Evolutionary conservation across 2,888 invertebrate species (phyloP).

Genomic region (Phlogophora meticulosa): DNA sequence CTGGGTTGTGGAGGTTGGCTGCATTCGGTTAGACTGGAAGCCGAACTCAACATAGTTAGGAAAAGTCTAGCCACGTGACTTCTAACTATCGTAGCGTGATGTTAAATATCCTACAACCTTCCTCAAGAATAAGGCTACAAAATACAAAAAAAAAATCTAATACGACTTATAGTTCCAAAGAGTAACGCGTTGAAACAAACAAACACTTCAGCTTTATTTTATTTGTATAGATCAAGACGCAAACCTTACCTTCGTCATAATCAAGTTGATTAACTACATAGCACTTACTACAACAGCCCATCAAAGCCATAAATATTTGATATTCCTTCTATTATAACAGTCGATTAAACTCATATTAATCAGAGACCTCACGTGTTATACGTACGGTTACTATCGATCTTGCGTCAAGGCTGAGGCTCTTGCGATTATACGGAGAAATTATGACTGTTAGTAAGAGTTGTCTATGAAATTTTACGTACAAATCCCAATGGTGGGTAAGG

Average conservation of each 20-base stretch:
- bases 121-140: no score
- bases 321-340: conserved; percentile 1
- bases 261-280: neutral
- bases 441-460: conserved; percentile 1
- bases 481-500: neutral
- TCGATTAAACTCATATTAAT: conserved; percentile 29
- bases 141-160: no score
- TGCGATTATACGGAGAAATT: conserved; percentile 29
- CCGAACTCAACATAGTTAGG: no score
- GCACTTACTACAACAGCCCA: neutral
- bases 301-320: neutral
- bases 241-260: neutral
- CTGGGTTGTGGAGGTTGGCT: no score
- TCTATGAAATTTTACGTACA: conserved; percentile 7
- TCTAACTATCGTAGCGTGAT: no score
- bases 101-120: no score
- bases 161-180: no score
- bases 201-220: no score
- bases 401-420: conserved; percentile 29
- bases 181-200: no score
- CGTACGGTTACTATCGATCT: conserved; percentile 39
- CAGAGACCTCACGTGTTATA: neutral
- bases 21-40: no score
- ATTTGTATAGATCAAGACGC: neutral
- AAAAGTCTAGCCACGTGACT: no score